A percentile compares a stretch with the other conserved stretches of the same genome.
These are phyloP conservation scores for Hirtodrosophila alboralis DNA, from an alignment of 2,888 invertebrate species.

Conservation along the genomic window DNA sequence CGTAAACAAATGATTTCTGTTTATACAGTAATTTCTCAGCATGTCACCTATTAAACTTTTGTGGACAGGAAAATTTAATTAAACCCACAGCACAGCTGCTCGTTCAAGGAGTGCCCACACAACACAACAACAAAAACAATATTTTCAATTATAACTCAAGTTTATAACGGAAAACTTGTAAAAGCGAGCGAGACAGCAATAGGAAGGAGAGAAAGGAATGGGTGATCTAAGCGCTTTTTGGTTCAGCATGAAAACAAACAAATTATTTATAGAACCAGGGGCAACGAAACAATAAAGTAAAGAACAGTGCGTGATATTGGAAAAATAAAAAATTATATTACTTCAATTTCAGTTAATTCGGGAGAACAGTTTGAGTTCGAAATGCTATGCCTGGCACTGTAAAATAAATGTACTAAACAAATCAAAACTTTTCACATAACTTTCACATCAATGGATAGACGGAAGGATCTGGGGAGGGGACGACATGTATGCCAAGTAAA, in stretches of 20 bases:
- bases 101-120: constrained; percentile 34
- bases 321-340: constrained; percentile 49
- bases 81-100: constrained; percentile 76
- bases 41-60: constrained; percentile 77
- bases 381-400: constrained; percentile 43
- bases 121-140: constrained; percentile 43
- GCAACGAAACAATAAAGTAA: constrained; percentile 13
- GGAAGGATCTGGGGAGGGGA: background rate
- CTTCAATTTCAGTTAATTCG: constrained; percentile 70
- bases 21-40: constrained; percentile 73
- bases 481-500: constrained; percentile 56
- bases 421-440: constrained; percentile 81
- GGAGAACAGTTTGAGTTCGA: constrained; percentile 46
- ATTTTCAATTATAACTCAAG: constrained; percentile 79
- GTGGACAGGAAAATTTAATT: constrained; percentile 78
- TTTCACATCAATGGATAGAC: constrained; percentile 64
- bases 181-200: constrained; percentile 27
- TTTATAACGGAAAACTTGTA: constrained; percentile 64
- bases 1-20: constrained; percentile 67
- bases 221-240: constrained; percentile 17
- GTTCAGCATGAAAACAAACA: constrained; percentile 22
- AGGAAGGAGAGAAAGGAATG: constrained; percentile 35
- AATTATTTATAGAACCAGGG: constrained; percentile 11
- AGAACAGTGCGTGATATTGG: constrained; percentile 35
- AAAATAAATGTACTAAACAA: constrained; percentile 75